A percentile compares a stretch with the other conserved stretches of the same genome.
These are phyloP conservation scores for Teleiodes luculella DNA, from an alignment of 2,888 invertebrate species.

Conservation along the genomic window DNA sequence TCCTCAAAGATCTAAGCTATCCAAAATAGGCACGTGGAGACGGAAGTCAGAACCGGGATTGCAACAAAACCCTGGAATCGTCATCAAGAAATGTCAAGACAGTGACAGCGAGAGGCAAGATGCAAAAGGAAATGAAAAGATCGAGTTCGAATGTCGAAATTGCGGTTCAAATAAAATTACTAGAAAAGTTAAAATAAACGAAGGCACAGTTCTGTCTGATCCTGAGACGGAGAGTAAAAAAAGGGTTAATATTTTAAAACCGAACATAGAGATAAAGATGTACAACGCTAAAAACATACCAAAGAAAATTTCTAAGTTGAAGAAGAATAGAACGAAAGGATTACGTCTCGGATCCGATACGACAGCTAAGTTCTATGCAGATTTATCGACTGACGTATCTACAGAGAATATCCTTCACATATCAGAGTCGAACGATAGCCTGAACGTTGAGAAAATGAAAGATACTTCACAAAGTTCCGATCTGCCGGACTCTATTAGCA, in stretches of 20 bases:
- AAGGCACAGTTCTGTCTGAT: slow-evolving; percentile 55
- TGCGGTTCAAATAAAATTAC: slow-evolving; percentile 69
- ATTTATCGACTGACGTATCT: slow-evolving; percentile 80
- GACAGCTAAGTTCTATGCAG: slow-evolving; percentile 83
- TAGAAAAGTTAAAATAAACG: slow-evolving; percentile 47
- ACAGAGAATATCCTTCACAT: slow-evolving; percentile 80
- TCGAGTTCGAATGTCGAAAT: slow-evolving; percentile 70
- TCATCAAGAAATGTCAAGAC: slow-evolving; percentile 57
- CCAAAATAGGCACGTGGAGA: slow-evolving; percentile 82
- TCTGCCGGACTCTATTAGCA: slow-evolving; percentile 50
- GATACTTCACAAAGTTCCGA: slow-evolving; percentile 32
- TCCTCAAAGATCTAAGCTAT: slow-evolving; percentile 66
- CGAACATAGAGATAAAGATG: slow-evolving; percentile 77
- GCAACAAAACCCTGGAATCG: slow-evolving; percentile 57
- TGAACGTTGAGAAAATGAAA: slow-evolving; percentile 64
- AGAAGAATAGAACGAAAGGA: slow-evolving; percentile 81
- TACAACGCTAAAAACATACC: slow-evolving; percentile 84
- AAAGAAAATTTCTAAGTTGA: slow-evolving; percentile 84
- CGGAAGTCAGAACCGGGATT: slow-evolving; percentile 86
- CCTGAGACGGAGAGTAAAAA: slow-evolving; percentile 57
- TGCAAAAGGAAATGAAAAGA: slow-evolving; percentile 58
- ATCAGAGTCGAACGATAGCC: slow-evolving; percentile 82
- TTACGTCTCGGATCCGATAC: slow-evolving; percentile 68
- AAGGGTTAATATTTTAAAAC: slow-evolving; percentile 38
- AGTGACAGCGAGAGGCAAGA: slow-evolving; percentile 58